These are phyloP conservation scores for Proterorhinus semilunaris DNA, from an alignment of 2,113 vertebrate genomes.

Conservation along the genomic window DNA sequence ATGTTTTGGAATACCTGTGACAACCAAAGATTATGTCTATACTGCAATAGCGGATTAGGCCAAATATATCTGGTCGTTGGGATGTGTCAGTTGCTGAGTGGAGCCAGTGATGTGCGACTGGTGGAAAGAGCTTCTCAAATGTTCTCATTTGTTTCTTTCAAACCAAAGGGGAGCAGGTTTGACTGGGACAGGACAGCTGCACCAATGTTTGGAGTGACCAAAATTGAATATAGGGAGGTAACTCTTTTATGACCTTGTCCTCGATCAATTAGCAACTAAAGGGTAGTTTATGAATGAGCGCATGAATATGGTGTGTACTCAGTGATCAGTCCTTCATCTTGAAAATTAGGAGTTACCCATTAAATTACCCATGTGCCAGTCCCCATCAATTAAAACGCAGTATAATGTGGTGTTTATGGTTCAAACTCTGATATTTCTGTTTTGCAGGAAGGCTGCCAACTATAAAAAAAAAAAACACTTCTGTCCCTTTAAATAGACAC, in stretches of 20 bases:
- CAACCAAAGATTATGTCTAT: conserved; percentile 99
- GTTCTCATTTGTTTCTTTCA: conserved; percentile 66
- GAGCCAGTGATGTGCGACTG: conserved; percentile 30
- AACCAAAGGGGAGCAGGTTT: conserved; percentile 83
- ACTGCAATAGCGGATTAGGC: conserved; percentile 97
- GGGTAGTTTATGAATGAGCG: conserved; percentile 55
- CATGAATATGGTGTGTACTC: no score
- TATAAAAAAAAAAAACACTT: conserved; percentile 86
- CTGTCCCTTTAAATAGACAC: conserved; percentile 69
- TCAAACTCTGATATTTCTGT: neutral
- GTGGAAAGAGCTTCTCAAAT: conserved; percentile 43
- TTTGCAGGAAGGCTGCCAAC: conserved; percentile 34
- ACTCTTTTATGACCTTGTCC: conserved; percentile 69
- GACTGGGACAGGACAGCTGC: conserved; percentile 74
- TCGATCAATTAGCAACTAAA: conserved; percentile 62
- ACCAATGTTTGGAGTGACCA: conserved; percentile 83
- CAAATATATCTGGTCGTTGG: conserved; percentile 93
- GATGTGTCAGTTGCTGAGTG: conserved; percentile 67
- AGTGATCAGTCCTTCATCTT: neutral
- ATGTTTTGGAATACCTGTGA: conserved; percentile 83
- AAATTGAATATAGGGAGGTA: conserved; percentile 72
- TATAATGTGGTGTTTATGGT: neutral
- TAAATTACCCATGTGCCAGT: neutral
- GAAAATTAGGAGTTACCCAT: neutral
- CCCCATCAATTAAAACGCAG: no score